Percentiles rank a stretch among this genome's conserved stretches.
These are phyloP conservation scores for Nannoperca obscura DNA, from an alignment of 2,797 vertebrate species.

Conservation along the genomic window DNA sequence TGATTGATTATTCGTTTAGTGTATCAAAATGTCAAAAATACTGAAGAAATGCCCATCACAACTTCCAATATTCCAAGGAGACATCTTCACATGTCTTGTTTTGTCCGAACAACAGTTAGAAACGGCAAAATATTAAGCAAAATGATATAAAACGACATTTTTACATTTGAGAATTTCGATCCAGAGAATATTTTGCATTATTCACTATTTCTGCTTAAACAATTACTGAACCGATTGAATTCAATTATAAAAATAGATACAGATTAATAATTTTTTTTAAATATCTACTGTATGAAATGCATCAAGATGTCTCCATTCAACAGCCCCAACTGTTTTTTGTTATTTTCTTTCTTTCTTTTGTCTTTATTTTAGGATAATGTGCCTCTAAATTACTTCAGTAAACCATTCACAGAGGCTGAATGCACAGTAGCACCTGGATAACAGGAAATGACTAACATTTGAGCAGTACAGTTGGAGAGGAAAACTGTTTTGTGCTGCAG, in stretches of 20 bases:
- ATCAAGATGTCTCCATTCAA: slow-evolving; percentile 7
- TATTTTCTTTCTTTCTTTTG: no score
- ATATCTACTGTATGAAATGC: background rate
- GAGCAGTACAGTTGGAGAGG: slow-evolving; percentile 8
- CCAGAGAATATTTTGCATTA: background rate
- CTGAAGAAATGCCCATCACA: background rate
- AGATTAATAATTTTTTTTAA: background rate
- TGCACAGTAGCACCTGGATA: slow-evolving; percentile 37
- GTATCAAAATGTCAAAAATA: slow-evolving; percentile 12
- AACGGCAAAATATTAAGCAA: background rate
- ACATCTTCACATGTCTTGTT: background rate
- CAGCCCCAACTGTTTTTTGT: slow-evolving; percentile 1
- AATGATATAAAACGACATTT: background rate
- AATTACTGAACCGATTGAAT: background rate
- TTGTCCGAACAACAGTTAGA: background rate
- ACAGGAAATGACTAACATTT: slow-evolving; percentile 38
- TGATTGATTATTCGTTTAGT: slow-evolving; percentile 14
- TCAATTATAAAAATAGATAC: background rate
- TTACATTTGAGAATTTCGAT: background rate
- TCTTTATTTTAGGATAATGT: background rate
- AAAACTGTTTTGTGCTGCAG: slow-evolving; percentile 50
- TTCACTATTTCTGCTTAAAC: slow-evolving; percentile 2
- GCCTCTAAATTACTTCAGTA: slow-evolving; percentile 9
- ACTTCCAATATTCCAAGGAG: slow-evolving; percentile 1
- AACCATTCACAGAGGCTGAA: slow-evolving; percentile 42